These are phyloP conservation scores for Setophaga petechia DNA, from an alignment of 2,113 vertebrate species.

Conservation along the genomic window DNA sequence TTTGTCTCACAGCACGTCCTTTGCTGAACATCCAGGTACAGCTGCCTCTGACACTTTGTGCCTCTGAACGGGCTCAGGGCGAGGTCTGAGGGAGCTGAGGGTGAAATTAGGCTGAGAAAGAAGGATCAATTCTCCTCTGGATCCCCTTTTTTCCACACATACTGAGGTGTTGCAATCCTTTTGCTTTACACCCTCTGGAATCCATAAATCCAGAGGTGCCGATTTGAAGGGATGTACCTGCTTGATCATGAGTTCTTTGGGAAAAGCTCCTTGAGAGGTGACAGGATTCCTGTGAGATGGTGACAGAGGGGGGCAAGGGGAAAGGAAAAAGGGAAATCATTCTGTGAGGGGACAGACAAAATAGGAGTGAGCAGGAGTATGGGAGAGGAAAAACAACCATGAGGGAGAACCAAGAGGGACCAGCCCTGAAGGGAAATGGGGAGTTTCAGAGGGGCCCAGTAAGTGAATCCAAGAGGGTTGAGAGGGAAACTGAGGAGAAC, in stretches of 20 bases:
- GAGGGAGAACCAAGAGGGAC: neutral
- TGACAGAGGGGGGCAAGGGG: rapidly evolving
- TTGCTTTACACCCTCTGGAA: neutral
- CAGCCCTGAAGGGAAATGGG: neutral
- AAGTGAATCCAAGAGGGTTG: neutral
- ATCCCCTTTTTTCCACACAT: neutral
- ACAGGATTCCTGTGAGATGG: neutral
- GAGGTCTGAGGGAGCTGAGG: neutral
- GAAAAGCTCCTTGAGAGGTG: neutral
- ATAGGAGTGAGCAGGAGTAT: neutral
- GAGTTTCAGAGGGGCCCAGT: neutral
- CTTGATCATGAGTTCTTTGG: neutral
- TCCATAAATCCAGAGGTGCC: neutral
- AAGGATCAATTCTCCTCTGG: neutral
- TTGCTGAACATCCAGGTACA: neutral
- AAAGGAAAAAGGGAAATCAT: neutral
- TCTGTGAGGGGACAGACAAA: neutral
- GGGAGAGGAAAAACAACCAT: neutral
- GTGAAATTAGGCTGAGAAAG: neutral
- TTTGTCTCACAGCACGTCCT: neutral
- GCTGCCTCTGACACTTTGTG: neutral
- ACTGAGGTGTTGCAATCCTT: neutral
- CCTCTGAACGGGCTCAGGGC: neutral
- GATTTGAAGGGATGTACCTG: neutral
- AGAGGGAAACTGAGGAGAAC: neutral